Percentiles rank a stretch among this genome's conserved stretches.
These are phyloP conservation scores for Caenorhabditis sp. DNA, from an alignment of 2,888 invertebrate genomes.

Conservation along the genomic window DNA sequence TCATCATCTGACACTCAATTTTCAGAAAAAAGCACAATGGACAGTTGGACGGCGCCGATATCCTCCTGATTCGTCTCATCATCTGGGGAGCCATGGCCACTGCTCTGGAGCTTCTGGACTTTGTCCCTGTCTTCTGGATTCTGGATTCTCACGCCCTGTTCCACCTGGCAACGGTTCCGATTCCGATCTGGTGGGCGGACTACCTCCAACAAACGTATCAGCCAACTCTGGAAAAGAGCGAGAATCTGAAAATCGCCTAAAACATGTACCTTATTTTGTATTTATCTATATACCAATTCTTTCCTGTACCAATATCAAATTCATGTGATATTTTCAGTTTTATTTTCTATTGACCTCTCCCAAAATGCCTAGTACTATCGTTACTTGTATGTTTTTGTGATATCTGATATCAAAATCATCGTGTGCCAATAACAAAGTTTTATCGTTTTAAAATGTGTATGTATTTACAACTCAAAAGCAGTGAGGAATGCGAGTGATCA, in stretches of 20 bases:
- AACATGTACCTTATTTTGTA: not conserved
- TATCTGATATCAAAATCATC: too few relatives aligned
- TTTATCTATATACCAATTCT: not conserved
- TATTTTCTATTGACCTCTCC: not conserved
- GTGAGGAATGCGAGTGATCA: not conserved
- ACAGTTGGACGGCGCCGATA: slow-evolving; percentile 55
- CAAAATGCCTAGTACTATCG: not conserved
- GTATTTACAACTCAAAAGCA: not conserved
- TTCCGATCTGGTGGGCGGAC: slow-evolving; percentile 68
- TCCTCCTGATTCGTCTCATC: slow-evolving; percentile 61
- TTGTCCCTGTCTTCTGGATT: slow-evolving; percentile 74
- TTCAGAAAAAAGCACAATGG: slow-evolving; percentile 31
- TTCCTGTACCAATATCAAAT: slow-evolving; percentile 3
- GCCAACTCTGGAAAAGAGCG: not conserved
- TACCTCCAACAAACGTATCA: slow-evolving; percentile 56
- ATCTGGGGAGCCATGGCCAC: slow-evolving; percentile 66
- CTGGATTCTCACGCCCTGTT: slow-evolving; percentile 79
- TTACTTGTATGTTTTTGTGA: too few relatives aligned
- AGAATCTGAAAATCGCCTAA: slow-evolving; percentile 21
- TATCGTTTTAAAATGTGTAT: not conserved
- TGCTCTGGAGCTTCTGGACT: slow-evolving; percentile 76
- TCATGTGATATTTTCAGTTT: too few relatives aligned
- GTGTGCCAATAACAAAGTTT: not conserved
- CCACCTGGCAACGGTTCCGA: slow-evolving; percentile 76
- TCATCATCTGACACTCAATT: not conserved